phyloP scores from a whole-genome alignment of 2,888 invertebrate species.

The Syrista parreyssii region DNA sequence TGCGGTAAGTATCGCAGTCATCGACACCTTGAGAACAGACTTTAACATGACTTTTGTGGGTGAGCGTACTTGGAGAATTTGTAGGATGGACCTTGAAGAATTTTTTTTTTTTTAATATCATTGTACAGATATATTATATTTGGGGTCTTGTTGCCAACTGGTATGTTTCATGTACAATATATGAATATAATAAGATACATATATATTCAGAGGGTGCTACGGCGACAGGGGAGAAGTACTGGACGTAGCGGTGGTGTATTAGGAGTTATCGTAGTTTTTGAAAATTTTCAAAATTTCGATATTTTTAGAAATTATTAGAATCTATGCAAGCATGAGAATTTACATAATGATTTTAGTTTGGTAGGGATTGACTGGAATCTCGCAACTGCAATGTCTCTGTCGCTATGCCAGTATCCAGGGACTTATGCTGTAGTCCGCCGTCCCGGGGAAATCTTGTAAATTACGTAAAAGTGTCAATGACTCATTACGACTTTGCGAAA shows the following conservation, averaged over 20 bases:
- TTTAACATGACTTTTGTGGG: background rate
- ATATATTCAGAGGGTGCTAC: background rate
- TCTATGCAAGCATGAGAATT: background rate
- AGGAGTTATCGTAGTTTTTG: background rate
- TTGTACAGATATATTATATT: background rate
- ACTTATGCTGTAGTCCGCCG: slow-evolving; percentile 13
- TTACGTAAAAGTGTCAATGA: slow-evolving; percentile 35
- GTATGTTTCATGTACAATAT: background rate
- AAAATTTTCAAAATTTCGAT: background rate
- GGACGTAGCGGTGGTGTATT: background rate
- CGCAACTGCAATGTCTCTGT: background rate
- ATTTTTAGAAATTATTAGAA: background rate
- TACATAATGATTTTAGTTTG: background rate
- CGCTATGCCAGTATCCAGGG: slow-evolving; percentile 14
- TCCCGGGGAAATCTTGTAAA: slow-evolving; percentile 17
- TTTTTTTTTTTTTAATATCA: background rate
- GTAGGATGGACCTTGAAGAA: background rate
- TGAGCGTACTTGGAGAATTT: background rate
- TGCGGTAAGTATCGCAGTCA: background rate
- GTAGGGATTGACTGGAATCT: background rate
- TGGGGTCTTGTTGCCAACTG: background rate
- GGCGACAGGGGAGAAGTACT: background rate
- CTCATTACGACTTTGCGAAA: slow-evolving; percentile 20
- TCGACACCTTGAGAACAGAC: background rate
- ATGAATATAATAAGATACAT: background rate